Evolutionary conservation across 2,888 invertebrate species (phyloP).

Genomic region (Iphiclides podalirius): DNA sequence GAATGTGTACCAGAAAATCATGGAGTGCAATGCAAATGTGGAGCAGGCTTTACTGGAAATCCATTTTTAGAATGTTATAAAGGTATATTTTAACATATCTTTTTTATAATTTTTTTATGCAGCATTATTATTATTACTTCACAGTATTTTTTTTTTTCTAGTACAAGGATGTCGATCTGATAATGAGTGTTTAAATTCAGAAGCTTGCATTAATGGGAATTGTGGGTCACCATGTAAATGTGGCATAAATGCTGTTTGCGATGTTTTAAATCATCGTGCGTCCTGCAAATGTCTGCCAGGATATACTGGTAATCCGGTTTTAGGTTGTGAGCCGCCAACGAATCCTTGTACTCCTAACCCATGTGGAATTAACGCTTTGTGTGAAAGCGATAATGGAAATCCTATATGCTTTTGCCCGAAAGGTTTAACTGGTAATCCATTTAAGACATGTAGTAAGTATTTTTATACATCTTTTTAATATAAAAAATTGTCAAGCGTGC

Average conservation of each 20-base stretch:
- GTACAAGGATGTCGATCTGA: constrained; percentile 86
- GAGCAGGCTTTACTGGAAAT: constrained; percentile 87
- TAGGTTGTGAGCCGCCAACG: constrained; percentile 85
- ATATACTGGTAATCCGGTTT: constrained; percentile 87
- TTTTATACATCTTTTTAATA: no score
- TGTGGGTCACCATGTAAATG: constrained; percentile 90
- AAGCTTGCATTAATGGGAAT: constrained; percentile 88
- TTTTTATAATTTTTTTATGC: background rate
- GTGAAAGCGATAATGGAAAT: constrained; percentile 90
- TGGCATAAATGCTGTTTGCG: constrained; percentile 89
- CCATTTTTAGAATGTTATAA: constrained; percentile 86
- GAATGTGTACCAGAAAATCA: constrained; percentile 88
- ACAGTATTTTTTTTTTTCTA: constrained; percentile 31
- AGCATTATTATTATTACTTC: background rate
- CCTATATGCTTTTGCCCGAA: constrained; percentile 95
- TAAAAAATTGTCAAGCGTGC: no score
- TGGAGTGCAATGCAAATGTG: constrained; percentile 87
- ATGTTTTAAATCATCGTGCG: constrained; percentile 88
- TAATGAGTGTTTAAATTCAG: constrained; percentile 85
- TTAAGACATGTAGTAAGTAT: constrained; percentile 92
- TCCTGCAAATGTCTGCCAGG: constrained; percentile 91
- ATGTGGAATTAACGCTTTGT: constrained; percentile 92
- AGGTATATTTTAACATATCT: constrained; percentile 52
- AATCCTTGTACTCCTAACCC: constrained; percentile 92
- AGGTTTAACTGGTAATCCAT: constrained; percentile 94